Base-by-base conservation (phyloP, 2,113 vertebrate genomes). In the Oreotrochilus melanogaster region DNA sequence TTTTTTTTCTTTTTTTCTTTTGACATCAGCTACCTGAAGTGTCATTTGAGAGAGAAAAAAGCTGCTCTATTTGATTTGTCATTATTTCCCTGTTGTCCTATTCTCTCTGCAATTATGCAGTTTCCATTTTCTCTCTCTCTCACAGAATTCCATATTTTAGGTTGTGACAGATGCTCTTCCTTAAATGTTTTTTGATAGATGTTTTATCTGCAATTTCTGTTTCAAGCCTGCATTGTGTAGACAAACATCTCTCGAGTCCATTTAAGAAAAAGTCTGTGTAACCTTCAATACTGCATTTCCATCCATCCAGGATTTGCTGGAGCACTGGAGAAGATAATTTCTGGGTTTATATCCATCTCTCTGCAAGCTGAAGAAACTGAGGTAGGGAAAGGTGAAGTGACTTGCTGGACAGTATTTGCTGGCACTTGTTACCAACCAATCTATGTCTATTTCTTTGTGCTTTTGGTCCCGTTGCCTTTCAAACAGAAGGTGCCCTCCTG, bases 11-110 rank as follows among this genome's bases (percentile, higher is more conserved):
- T 47, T n/a, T 47, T 45, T 18, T 33, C 39, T 60, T 92, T 90
- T 16, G 28, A 51, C 51, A 70, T 80, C 82, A 93, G 35, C 39
- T 88, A 33, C 51, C 43, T 91, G 86, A 95, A 92, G 48, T 67
- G 51, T 83, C 21, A 0, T 82, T 31, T 70, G 54, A 74, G 62
- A 86, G 58, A 79, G 37, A 73, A 76, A 91, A 37, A 86, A 18
- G 35, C 80, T 71, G 60, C 79, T 92, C 2, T 87, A 85, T 86
- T 92, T 95, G 82, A 94, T 90, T 94, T 83, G 56, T 78, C 78
- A 27, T 83, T 83, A 93, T 95, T 96, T 95, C 93, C 69, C 73
- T 12, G 2, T 79, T 69, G 74, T 85, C 51, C 74, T 61, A 78
- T 93, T 53, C 87, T 85, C 28, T 30, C 57, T 31, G 14, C 0